Conservation (phyloP, 2,113 vertebrate genomes). For the Pipra filicauda region DNA sequence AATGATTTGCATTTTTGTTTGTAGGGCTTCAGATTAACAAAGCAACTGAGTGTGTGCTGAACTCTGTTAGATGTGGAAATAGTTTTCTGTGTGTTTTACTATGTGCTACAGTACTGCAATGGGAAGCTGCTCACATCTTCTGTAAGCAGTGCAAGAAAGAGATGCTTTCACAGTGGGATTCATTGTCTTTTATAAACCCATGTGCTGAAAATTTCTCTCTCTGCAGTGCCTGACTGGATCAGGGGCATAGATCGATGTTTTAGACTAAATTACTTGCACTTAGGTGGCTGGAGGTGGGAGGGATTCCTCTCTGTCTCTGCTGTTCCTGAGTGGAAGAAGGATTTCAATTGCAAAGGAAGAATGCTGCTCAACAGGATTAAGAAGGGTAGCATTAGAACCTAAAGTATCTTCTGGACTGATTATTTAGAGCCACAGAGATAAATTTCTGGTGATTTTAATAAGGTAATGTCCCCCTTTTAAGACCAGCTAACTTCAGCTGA, state of each 20-base stretch:
- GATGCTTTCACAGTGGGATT: not conserved
- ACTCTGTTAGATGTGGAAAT: not conserved
- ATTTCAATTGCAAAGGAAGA: not conserved
- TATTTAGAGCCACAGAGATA: not conserved
- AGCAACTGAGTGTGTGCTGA: not conserved
- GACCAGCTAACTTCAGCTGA: not conserved
- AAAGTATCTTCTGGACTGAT: not conserved
- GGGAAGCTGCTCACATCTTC: not conserved
- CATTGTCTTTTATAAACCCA: not conserved
- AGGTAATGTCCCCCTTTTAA: not conserved
- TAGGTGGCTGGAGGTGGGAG: not conserved
- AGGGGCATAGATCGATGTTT: not conserved
- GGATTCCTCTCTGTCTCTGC: not conserved
- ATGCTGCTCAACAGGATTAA: not conserved
- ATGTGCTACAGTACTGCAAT: not conserved
- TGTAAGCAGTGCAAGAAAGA: not conserved
- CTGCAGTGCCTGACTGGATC: not conserved
- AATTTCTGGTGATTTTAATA: conserved; percentile 5
- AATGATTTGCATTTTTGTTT: conserved; percentile 21
- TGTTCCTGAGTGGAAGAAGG: not conserved
- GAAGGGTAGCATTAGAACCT: not conserved
- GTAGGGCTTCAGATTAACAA: not conserved
- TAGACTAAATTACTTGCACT: not conserved
- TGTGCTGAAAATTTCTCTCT: not conserved
- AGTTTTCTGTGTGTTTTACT: not conserved